phyloP scores from a whole-genome alignment of 2,888 invertebrate genomes.

The Macrosiphum euphorbiae region DNA sequence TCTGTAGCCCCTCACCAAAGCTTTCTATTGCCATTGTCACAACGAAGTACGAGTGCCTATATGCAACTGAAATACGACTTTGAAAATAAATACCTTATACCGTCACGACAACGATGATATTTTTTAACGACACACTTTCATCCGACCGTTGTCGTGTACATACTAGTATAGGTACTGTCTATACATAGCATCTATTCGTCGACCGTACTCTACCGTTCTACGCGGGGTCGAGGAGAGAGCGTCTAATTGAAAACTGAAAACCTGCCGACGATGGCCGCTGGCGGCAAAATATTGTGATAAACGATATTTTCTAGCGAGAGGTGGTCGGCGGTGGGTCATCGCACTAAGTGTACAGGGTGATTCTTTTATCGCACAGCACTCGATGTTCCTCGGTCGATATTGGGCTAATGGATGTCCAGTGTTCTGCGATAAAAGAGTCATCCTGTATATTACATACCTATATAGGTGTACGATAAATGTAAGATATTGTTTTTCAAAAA shows the following conservation, averaged over 20 bases:
- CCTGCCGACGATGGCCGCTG: background rate
- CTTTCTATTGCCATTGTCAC: background rate
- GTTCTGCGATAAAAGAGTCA: background rate
- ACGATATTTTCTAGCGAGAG: background rate
- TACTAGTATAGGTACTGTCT: no score
- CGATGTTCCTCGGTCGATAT: background rate
- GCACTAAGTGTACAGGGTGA: background rate
- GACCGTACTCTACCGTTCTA: no score
- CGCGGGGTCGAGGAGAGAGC: background rate
- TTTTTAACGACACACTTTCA: background rate
- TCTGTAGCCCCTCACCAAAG: background rate
- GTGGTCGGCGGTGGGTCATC: background rate
- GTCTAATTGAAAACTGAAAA: slow-evolving; percentile 9
- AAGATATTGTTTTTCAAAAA: background rate
- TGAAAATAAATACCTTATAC: background rate
- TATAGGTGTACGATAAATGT: background rate
- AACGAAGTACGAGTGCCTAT: background rate
- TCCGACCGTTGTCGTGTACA: background rate
- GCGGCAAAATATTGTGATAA: background rate
- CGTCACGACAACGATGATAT: background rate
- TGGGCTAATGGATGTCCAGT: background rate
- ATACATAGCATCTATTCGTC: no score
- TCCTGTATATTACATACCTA: background rate
- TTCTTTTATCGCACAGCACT: background rate
- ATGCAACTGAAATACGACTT: background rate